Conservation (phyloP, 2,113 vertebrate species). For the Cepphus grylle region DNA sequence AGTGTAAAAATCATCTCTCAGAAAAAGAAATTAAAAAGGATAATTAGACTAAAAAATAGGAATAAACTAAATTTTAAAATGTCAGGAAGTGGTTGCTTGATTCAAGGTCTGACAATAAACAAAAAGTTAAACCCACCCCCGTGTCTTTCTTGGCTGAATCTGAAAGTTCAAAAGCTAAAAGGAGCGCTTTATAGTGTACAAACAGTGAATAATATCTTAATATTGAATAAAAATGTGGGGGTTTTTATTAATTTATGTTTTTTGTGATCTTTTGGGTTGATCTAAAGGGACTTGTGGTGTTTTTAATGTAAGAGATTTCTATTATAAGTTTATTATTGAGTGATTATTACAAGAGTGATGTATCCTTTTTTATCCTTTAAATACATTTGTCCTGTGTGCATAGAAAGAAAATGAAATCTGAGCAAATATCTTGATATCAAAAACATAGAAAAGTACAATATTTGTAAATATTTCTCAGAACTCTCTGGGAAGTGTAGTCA, state of each 20-base stretch:
- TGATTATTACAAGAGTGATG: background rate
- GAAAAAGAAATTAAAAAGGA: background rate
- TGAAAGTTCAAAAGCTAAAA: background rate
- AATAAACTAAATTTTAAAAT: background rate
- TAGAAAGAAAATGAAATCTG: background rate
- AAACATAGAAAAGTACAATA: background rate
- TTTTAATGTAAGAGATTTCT: background rate
- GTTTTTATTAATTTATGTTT: background rate
- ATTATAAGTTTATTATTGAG: background rate
- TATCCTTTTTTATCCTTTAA: background rate
- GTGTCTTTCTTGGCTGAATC: background rate
- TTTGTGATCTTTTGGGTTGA: background rate
- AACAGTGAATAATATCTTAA: background rate
- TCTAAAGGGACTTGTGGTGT: background rate
- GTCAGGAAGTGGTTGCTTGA: background rate
- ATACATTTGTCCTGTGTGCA: background rate
- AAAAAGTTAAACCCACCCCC: rapidly evolving
- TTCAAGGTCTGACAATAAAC: background rate
- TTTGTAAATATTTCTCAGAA: background rate
- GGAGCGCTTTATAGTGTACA: background rate
- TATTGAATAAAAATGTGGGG: background rate
- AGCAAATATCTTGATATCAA: background rate
- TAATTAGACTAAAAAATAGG: background rate
- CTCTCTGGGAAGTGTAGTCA: background rate
- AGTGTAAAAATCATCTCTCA: background rate